Conservation (phyloP, 2,113 vertebrate genomes). For the Pelmatolapia mariae region DNA sequence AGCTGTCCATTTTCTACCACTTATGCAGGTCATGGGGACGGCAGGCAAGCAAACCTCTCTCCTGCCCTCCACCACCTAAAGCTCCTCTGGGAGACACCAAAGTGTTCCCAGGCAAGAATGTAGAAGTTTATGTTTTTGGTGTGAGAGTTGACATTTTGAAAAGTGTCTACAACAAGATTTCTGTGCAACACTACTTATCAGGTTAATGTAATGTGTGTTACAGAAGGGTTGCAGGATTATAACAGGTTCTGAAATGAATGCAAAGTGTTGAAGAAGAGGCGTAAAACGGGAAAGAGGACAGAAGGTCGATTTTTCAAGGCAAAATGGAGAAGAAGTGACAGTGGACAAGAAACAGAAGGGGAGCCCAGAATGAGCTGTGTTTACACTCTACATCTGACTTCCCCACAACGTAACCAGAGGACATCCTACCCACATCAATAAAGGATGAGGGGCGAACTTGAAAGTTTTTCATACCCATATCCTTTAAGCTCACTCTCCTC, state of each 20-base stretch:
- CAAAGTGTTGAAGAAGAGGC: not conserved
- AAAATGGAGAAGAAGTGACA: slow-evolving; percentile 10
- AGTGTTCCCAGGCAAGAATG: not conserved
- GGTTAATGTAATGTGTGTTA: not conserved
- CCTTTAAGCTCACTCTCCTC: not conserved
- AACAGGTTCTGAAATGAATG: not conserved
- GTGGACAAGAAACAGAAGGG: not conserved
- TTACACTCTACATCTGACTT: slow-evolving; percentile 22
- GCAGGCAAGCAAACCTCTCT: not conserved
- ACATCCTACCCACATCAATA: not conserved
- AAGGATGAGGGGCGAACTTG: not conserved
- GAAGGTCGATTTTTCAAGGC: not conserved
- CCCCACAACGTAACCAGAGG: slow-evolving; percentile 8
- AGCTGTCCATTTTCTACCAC: not conserved
- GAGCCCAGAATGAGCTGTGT: not conserved
- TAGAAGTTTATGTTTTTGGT: not conserved
- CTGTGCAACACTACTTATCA: not conserved
- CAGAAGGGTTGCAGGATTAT: not conserved
- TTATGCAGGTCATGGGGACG: not conserved
- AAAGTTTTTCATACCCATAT: not conserved
- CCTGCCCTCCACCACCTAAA: not conserved
- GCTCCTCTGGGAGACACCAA: not conserved
- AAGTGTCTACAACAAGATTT: not conserved
- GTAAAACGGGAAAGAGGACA: not conserved
- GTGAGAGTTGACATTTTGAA: not conserved